Base-by-base conservation (phyloP, 1,140 invertebrate genomes). In the Pteromalus puparum region DNA sequence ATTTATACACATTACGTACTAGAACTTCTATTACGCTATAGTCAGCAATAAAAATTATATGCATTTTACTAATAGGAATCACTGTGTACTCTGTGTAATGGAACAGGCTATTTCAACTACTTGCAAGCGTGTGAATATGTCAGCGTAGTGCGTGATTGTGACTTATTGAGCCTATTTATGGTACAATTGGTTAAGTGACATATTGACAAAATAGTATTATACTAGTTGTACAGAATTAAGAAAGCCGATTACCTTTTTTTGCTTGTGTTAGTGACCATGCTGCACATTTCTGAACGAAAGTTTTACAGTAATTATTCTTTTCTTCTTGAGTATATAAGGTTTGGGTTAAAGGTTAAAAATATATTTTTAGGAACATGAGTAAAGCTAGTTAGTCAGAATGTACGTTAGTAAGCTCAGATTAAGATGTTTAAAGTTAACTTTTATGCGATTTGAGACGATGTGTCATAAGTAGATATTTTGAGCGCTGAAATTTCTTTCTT, bases 241-340 rank as follows among this genome's bases (percentile, higher is more conserved):
- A 78, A 30, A 72, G 78, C 26, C 61, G 30, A 84, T 77, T 87
- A 85, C 83, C 83, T 85, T 85, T 75, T 30, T 46, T 85, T 24
- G 10, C n/a, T 42, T 74, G 68, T 65, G 68, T 84, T 84, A 84
- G 34, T 84, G 42, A 26, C 53, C 78, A 85, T 85, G 83, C 72
- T 68, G 77, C 48, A 73, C 81, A 83, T 67, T 85, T 38, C 61
- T 78, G 83, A 34, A 78, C 7, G 48, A 0, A 83, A 81, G 26
- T 77, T 38, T 3, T 61, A 61, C 1, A 61, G 7, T 61, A 6
- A 6, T 61, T 7, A 61, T 21, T 61, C n/a, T n/a, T 61, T 61
- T n/a, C 18, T 5, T 18, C 15, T 6, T 61, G 18, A n/a, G n/a
- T n/a, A n/a, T n/a, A 61, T 61, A 61, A 61, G 53, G 18, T 15